These are phyloP conservation scores for Drosophila setifemur DNA, from an alignment of 1,140 invertebrate genomes.

Conservation along the genomic window DNA sequence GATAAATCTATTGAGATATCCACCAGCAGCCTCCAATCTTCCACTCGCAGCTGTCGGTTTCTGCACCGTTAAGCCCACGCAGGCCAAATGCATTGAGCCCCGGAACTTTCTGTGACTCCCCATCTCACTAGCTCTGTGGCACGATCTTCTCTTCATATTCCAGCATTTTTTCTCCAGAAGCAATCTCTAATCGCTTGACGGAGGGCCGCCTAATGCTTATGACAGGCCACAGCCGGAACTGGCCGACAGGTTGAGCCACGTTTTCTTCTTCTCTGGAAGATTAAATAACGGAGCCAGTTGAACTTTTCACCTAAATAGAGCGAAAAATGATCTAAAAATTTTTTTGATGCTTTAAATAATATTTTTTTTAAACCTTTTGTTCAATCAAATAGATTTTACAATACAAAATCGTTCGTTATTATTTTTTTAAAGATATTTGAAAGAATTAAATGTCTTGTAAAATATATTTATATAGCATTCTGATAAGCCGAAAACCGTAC, in stretches of 20 bases:
- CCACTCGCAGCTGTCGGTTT: slow-evolving; percentile 6
- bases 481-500: no score
- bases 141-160: slow-evolving; percentile 13
- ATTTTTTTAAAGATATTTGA: no score
- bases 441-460: no score
- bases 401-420: no score
- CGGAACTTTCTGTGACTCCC: slow-evolving; percentile 19
- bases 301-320: slow-evolving; percentile 15
- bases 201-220: slow-evolving; percentile 30
- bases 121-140: slow-evolving; percentile 10
- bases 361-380: no score
- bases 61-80: slow-evolving; percentile 60
- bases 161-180: slow-evolving; percentile 5
- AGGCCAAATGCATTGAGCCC: slow-evolving; percentile 15
- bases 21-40: background rate
- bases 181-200: slow-evolving; percentile 22
- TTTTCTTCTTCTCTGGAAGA: background rate
- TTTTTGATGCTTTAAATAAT: no score
- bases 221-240: slow-evolving; percentile 30
- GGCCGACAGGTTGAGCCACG: slow-evolving; percentile 28
- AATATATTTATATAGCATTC: no score
- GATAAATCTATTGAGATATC: slow-evolving; percentile 67
- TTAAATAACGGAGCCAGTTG: background rate
- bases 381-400: no score
- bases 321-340: background rate